A percentile compares a stretch with the other conserved stretches of the same genome.
Conservation (phyloP, 2,888 invertebrate genomes). For the Proisotoma minuta region DNA sequence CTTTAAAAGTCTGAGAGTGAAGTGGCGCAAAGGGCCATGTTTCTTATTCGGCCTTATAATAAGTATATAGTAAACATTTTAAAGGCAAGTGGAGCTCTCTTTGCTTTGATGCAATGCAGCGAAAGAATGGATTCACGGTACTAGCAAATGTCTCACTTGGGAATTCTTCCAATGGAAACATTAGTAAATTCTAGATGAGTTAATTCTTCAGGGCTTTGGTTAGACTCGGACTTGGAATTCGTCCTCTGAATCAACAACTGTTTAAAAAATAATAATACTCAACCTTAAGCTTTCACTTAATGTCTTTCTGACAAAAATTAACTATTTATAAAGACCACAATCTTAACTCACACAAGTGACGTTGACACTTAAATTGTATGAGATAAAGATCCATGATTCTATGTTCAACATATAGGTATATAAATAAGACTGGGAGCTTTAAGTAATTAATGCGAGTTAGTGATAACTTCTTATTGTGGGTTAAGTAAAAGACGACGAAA, state of each 20-base stretch:
- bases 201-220: conserved; percentile 11
- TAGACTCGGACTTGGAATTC: background rate
- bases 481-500: background rate
- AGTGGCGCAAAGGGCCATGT: no score
- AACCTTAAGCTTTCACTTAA: no score
- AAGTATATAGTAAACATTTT: conserved; percentile 6
- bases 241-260: background rate
- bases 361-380: no score
- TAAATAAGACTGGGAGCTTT: no score
- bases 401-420: no score
- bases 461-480: background rate
- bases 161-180: conserved; percentile 42
- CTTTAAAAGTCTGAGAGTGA: no score
- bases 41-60: no score
- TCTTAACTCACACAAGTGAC: no score
- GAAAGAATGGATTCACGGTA: conserved; percentile 32
- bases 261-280: no score
- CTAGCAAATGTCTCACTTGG: conserved; percentile 41
- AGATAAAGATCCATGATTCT: no score
- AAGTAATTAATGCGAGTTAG: background rate
- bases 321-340: no score
- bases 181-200: conserved; percentile 44
- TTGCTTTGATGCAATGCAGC: background rate
- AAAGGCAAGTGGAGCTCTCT: background rate
- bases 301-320: no score